Percentiles rank a stretch among this genome's conserved stretches.
phyloP scores from a whole-genome alignment of 1,140 invertebrate species.

The Drosophila athabasca region DNA sequence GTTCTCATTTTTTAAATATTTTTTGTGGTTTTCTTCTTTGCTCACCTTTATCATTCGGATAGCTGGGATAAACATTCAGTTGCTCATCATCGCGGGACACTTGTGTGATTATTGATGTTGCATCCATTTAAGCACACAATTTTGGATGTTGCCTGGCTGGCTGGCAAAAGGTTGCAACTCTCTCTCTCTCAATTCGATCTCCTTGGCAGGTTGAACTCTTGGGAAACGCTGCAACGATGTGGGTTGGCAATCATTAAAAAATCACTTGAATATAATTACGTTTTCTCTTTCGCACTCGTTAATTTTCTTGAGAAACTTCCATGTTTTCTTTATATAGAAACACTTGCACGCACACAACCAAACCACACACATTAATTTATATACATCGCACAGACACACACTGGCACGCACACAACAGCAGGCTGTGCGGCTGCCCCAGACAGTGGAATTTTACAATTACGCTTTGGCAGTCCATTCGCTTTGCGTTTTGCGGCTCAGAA shows the following conservation, averaged over 20 bases:
- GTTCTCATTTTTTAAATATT: slow-evolving; percentile 5
- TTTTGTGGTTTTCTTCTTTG: slow-evolving; percentile 16
- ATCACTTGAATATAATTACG: too few species aligned
- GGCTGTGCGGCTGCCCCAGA: slow-evolving; percentile 64
- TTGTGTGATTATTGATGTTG: slow-evolving; percentile 99
- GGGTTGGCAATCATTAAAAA: too few species aligned
- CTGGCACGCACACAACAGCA: slow-evolving; percentile 50
- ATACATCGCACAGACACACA: slow-evolving; percentile 30
- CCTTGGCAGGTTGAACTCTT: too few species aligned
- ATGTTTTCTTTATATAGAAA: slow-evolving; percentile 61
- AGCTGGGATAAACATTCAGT: slow-evolving; percentile 94
- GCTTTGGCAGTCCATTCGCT: slow-evolving; percentile 79
- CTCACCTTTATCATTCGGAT: slow-evolving; percentile 95
- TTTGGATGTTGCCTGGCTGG: slow-evolving; percentile 44
- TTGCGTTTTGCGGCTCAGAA: slow-evolving; percentile 55
- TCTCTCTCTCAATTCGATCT: too few species aligned
- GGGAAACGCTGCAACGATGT: too few species aligned
- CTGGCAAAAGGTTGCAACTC: slow-evolving; percentile 15
- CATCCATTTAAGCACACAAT: slow-evolving; percentile 95
- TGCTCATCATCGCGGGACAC: slow-evolving; percentile 98
- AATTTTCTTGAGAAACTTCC: slow-evolving; percentile 57
- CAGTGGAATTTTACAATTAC: slow-evolving; percentile 82
- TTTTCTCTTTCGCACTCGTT: slow-evolving; percentile 23
- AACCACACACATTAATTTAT: slow-evolving; percentile 24
- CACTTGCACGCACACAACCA: slow-evolving; percentile 22